phyloP scores from a whole-genome alignment of 2,797 vertebrate genomes.

The Gallinago nigripennis region DNA sequence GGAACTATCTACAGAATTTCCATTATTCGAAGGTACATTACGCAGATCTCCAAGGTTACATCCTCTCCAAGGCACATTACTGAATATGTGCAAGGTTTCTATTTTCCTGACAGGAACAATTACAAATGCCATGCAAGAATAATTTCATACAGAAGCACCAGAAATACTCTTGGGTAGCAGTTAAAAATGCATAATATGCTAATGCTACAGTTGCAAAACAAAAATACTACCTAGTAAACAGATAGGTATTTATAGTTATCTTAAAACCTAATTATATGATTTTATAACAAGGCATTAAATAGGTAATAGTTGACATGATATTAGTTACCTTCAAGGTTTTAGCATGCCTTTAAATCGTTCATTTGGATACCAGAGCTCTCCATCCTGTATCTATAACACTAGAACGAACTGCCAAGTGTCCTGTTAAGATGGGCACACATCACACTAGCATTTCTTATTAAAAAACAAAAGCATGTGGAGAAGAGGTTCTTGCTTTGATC shows the following conservation, averaged over 20 bases:
- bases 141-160: slow-evolving; percentile 70
- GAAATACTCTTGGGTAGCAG: slow-evolving; percentile 58
- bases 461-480: not conserved
- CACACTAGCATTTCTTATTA: not conserved
- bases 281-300: not conserved
- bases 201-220: slow-evolving; percentile 28
- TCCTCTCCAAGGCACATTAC: slow-evolving; percentile 78
- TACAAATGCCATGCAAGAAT: slow-evolving; percentile 84
- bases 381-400: not conserved
- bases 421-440: not conserved
- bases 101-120: slow-evolving; percentile 85
- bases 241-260: not conserved
- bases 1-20: slow-evolving; percentile 68
- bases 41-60: slow-evolving; percentile 76
- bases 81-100: slow-evolving; percentile 80
- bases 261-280: not conserved
- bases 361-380: not conserved
- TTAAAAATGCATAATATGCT: slow-evolving; percentile 51
- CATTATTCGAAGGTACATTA: slow-evolving; percentile 71
- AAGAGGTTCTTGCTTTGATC: not conserved
- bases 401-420: not conserved
- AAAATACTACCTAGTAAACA: not conserved
- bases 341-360: not conserved
- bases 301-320: not conserved
- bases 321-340: not conserved